Evolutionary conservation across 1,140 invertebrate genomes (phyloP), one percentile per base, ranked within the genome.

Genomic region (Gerris buenoi): DNA sequence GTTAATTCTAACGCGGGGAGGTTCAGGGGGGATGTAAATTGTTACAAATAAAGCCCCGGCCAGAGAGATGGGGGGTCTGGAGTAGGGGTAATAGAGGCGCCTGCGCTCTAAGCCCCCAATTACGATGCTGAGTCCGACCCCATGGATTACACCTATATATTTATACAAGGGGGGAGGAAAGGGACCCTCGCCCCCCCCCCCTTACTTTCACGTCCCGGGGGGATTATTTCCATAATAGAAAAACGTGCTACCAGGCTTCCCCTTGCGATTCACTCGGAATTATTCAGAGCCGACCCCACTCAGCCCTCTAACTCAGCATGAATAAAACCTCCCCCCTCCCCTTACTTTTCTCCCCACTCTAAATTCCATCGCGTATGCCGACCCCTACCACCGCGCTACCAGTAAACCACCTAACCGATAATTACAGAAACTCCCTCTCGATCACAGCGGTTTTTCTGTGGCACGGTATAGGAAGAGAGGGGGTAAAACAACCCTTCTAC

Each of bases 201-300:
- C n/a, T n/a, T n/a, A n/a, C n/a, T n/a, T n/a, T 56, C n/a, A 26
- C 25, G 25, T n/a, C 64, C 15, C 65, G 25, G 58, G 33, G 65
- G 65, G 65, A 66, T 66, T 66, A 66, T 66, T 66, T 66, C 65
- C 65, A 66, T 66, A 66, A 66, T 66, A 66, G 65, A 66, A 66
- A 66, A 66, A 66, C 65, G 65, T 66, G 65, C 65, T 25, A 25
- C 5, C 58, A 60, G 22, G 10, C 58, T 46, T 46, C 33, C 33
- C 33, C 33, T 46, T n/a, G 10, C 23, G 58, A 60, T 22, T 60
- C 58, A n/a, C n/a, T n/a, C 58, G 58, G 58, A 60, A 60, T 60
- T 22, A 60, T 60, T 60, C 58, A 60, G 58, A 13, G 23, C 5
- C 5, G 5, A 22, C 58, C 58, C 58, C 23, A 10, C 18, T 46